Evolutionary conservation across 2,113 vertebrate genomes (phyloP).

Genomic region (Athene noctua): DNA sequence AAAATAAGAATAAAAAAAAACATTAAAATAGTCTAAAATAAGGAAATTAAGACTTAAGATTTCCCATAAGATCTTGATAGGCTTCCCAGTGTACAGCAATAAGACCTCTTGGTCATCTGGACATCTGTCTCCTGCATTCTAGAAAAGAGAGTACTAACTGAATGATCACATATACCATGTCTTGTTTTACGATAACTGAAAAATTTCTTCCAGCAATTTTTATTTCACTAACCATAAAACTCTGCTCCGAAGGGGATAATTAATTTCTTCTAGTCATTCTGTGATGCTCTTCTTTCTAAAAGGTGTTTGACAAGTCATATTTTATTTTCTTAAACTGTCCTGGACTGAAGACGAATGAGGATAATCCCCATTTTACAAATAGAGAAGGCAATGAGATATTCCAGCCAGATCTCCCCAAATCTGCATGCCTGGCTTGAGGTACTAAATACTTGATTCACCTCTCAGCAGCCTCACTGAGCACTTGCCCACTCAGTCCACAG

Average conservation of each 20-base stretch:
- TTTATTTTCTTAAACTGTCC: neutral
- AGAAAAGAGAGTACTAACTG: neutral
- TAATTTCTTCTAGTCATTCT: neutral
- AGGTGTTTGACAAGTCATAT: neutral
- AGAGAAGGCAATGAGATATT: neutral
- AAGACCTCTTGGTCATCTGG: neutral
- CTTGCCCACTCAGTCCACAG: accelerated
- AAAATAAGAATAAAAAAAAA: neutral
- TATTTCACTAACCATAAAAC: neutral
- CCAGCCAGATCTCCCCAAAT: neutral
- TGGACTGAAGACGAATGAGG: neutral
- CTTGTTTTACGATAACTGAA: neutral
- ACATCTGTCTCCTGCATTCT: neutral
- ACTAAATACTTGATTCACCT: neutral
- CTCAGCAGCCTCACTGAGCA: neutral
- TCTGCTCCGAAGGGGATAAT: neutral
- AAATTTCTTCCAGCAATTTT: neutral
- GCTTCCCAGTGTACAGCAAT: neutral
- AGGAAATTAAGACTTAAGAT: neutral
- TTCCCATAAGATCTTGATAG: neutral
- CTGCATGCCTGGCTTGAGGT: neutral
- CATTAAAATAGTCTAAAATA: neutral
- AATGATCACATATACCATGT: neutral
- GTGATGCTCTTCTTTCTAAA: neutral
- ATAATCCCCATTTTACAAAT: neutral